A percentile compares a stretch with the other conserved stretches of the same genome.
phyloP scores from a whole-genome alignment of 2,797 vertebrate species.

The Enteromius unitaeniatus region DNA sequence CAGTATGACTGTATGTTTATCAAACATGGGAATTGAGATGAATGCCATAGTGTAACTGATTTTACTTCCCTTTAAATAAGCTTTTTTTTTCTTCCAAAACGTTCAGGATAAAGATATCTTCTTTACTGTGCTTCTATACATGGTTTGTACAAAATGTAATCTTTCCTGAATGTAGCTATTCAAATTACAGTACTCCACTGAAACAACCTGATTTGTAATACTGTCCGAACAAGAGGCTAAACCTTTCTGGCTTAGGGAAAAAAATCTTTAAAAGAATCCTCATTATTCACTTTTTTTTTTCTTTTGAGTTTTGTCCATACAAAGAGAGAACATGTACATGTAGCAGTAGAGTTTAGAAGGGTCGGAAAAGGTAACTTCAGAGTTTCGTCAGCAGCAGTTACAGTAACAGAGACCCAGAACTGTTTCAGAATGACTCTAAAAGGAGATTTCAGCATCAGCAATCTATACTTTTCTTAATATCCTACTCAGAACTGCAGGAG shows the following conservation, averaged over 20 bases:
- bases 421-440: constrained; percentile 80
- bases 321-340: constrained; percentile 69
- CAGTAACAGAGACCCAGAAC: constrained; percentile 51
- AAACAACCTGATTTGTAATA: constrained; percentile 79
- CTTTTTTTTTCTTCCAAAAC: constrained; percentile 75
- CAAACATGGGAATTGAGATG: constrained; percentile 40
- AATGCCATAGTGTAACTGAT: constrained; percentile 23
- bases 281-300: constrained; percentile 69
- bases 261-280: constrained; percentile 40
- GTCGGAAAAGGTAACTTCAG: constrained; percentile 23
- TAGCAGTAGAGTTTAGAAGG: constrained; percentile 32
- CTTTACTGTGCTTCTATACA: constrained; percentile 76
- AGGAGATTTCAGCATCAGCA: constrained; percentile 82
- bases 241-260: constrained; percentile 72
- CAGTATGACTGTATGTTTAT: constrained; percentile 18
- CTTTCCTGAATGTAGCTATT: constrained; percentile 59
- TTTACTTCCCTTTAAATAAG: constrained; percentile 66
- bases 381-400: constrained; percentile 55
- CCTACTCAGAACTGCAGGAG: not conserved
- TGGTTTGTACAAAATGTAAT: constrained; percentile 72
- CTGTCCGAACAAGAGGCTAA: constrained; percentile 78
- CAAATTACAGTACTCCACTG: constrained; percentile 50
- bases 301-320: constrained; percentile 75
- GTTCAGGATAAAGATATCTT: constrained; percentile 82
- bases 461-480: not conserved